Evolutionary conservation across 2,113 vertebrate species (phyloP), one percentile per base, ranked within the genome.

Genomic region (Chrysochloris asiatica): DNA sequence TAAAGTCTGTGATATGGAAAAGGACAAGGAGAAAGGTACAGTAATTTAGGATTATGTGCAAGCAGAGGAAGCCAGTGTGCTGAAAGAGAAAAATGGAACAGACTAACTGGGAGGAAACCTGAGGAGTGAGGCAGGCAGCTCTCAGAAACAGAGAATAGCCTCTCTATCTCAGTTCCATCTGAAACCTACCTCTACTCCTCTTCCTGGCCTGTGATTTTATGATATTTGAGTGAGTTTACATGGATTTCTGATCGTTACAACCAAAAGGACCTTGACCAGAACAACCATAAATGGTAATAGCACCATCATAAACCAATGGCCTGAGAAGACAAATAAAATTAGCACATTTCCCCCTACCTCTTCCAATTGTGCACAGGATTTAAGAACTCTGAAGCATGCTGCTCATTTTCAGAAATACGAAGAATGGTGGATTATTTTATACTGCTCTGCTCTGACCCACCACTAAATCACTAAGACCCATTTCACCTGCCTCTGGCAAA

Each of bases 401-500:
- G 88, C 89, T 67, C 82, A 88, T 75, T 94, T 94, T 93, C 79
- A 86, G 78, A 83, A 86, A 95, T 50, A 93, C 33, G 80, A 85
- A 71, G 89, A 78, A 77, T 54, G 45, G n/a, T 84, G 48, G 47
- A 73, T 89, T 88, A 90, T 94, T 92, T 95, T 83, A 92, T 83
- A 86, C 2, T 3, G 41, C 61, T 93, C 36, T 88, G 67, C 45
- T 73, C 48, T 73, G 61, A 92, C 43, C 90, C 77, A 84, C 56
- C 22, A 13, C 75, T 93, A 95, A 95, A 91, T 94, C 79, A 86
- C 77, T 24, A 61, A 92, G 72, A 93, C 67, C 78, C 83, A 91
- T 86, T 92, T 92, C 86, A 90, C 83, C 71, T 63, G 92, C 76
- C 86, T 95, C 92, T 96, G 86, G 96, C 69, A 85, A 94, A 94